Evolutionary conservation across 2,797 vertebrate species (phyloP), one percentile per base, ranked within the genome.

Genomic region (Lithobates sylvaticus): DNA sequence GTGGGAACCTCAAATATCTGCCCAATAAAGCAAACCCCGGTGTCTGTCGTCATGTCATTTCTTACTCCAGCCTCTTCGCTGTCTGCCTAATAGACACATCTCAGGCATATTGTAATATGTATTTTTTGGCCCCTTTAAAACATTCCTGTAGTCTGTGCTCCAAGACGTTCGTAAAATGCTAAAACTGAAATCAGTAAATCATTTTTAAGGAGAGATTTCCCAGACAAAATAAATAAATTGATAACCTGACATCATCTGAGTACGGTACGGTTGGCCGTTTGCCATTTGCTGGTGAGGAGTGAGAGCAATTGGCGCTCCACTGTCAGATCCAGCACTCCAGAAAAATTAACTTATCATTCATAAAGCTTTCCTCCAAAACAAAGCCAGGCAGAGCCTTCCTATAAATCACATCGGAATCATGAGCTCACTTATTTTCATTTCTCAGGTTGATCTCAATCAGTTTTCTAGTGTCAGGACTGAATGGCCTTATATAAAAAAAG

Each of bases 181-280:
- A 88, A 89, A 81, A 89, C 83, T 74, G 88, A 91, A 90, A 88
- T 88, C 85, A 89, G 88, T 79, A 88, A 82, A 88, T 89, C 90
- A 89, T 91, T 81, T 6, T 65, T 87, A 67, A 71, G 88, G 29
- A 81, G 54, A 84, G 73, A 81, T 42, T 77, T 82, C 87, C 88
- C 58, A 1, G 34, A 88, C 81, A 89, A 90, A 89, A 91, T 89
- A 91, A 92, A 92, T 91, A 93, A 91, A 91, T 89, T 89, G 76
- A 89, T 90, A 90, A 90, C 89, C 84, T 90, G 92, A 86, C 87
- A 85, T 88, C 27, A 88, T 78, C 89, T 47, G 79, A 50, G 81
- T 88, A 84, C 81, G 78, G 85, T 29, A 39, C 83, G 88, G 89
- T 91, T 85, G 0, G 0, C 80, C 61, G 90, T 88, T 89, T 89